Evolutionary conservation across 1,140 invertebrate species (phyloP), one percentile per base, ranked within the genome.

Genomic region (Dendroctonus valens): DNA sequence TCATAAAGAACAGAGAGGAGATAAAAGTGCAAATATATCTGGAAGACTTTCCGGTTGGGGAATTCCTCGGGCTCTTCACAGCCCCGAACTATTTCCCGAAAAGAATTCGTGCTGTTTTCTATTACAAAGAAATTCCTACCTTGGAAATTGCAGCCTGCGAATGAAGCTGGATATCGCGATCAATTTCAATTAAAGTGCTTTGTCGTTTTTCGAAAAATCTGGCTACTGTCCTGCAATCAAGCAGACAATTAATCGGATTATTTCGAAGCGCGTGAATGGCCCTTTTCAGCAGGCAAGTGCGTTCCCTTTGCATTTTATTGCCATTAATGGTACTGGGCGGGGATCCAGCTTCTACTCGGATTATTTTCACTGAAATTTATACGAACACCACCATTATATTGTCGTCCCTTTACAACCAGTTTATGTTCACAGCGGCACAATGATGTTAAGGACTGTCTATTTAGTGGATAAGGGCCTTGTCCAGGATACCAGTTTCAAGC

Each of bases 1-100:
- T 57, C 42, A 57, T 57, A 57, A 41, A 57, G 54, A 57, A 57
- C 54, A 57, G 54, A 41, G 8, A 57, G 12, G 15, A 57, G 54
- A 41, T 57, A 41, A 57, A 57, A 57, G 54, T 57, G 54, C 54
- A 57, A 57, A 57, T 42, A 57, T 57, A 57, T 57, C 40, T 57
- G 11, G 26, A 57, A 42, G 6, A 57, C 42, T 57, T 57, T 41
- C 41, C 39, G 14, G 41, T 41, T 15, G 54, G 54, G 39, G 54
- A 42, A 57, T 57, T 57, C 54, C 15, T 57, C n/a, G 39, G 54
- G 41, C 26, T 41, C 26, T 12, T 12, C 11, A 12, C 6, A 15
- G n/a, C 7, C 54, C 54, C 5, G 40, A 57, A 57, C 39, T 41
- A 57, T 41, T 57, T 57, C 54, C 41, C 38, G 54, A n/a, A 53